Evolutionary conservation across 2,113 vertebrate genomes (phyloP).

Genomic region (Colius striatus): DNA sequence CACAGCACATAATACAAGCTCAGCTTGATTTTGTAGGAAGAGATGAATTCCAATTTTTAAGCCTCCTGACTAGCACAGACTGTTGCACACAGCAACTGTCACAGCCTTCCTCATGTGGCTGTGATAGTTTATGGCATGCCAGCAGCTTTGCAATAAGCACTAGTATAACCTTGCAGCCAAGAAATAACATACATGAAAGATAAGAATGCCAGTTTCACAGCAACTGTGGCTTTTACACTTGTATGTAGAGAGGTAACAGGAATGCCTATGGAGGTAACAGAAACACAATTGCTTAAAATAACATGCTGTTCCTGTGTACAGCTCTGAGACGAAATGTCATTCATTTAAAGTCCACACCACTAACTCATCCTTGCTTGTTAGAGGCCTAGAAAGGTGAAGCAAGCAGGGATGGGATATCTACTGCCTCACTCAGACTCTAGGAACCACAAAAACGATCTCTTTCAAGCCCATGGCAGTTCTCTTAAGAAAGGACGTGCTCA

Average conservation of each 20-base stretch:
- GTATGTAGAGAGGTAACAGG: background rate
- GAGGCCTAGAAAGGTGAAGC: background rate
- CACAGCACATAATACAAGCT: background rate
- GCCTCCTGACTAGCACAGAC: background rate
- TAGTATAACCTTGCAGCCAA: background rate
- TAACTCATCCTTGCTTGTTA: background rate
- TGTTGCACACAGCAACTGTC: background rate
- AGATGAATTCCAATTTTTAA: background rate
- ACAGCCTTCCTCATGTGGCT: background rate
- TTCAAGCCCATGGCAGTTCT: background rate
- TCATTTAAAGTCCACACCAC: background rate
- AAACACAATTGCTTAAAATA: background rate
- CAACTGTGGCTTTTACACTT: background rate
- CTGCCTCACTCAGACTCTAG: background rate
- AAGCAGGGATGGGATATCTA: background rate
- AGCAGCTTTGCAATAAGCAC: constrained; percentile 1
- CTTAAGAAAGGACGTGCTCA: background rate
- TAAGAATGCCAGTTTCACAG: background rate
- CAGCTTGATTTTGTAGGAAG: background rate
- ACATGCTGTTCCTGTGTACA: background rate
- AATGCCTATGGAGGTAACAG: background rate
- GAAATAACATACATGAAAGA: background rate
- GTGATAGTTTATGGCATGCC: background rate
- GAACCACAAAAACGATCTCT: background rate
- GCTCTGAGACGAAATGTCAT: background rate